Evolutionary conservation across 2,113 vertebrate species (phyloP), one percentile per base, ranked within the genome.

Genomic region (Arvicanthis niloticus): DNA sequence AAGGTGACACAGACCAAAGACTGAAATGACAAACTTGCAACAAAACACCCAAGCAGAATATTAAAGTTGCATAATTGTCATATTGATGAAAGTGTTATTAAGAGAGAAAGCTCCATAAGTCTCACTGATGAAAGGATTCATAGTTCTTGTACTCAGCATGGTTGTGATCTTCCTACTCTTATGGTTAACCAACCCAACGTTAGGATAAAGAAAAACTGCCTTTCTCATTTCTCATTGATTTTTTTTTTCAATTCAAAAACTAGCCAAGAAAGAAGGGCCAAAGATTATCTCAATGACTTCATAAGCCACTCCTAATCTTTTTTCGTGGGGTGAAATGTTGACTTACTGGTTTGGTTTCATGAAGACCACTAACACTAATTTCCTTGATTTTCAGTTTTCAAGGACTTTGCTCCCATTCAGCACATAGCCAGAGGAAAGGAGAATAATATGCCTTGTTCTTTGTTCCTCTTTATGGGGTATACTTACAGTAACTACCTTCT

Each of bases 171-270:
- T 95, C 68, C 29, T 60, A 88, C 72, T 91, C 34, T 62, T 31
- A 53, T 29, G 34, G 77, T 72, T 94, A 68, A 78, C 51, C 53
- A 68, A 78, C 51, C 53, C 65, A 96, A 85, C 1, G 56, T 86
- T 8, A 60, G 42, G 3, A 85, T 12, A 34, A 58, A 24, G 26
- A 90, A 82, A 19, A 51, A 48, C 72, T 58, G 37, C 40, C 80
- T 92, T 26, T 16, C 40, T 31, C 51, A 31, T 42, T 81, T n/a
- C 73, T 91, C 65, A 68, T 76, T 95, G 26, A 17, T 75, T 95
- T 37, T 70, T 67, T 68, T 70, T 40, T 89, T 72, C 75, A 97
- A 72, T n/a, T 73, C 94, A 93, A 85, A 96, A 77, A 84, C 5
- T 13, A 89, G 60, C 53, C 37, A 92, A 95, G 31, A 86, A 87